Conservation (phyloP, 2,888 invertebrate genomes). For the Fragum sueziense region DNA sequence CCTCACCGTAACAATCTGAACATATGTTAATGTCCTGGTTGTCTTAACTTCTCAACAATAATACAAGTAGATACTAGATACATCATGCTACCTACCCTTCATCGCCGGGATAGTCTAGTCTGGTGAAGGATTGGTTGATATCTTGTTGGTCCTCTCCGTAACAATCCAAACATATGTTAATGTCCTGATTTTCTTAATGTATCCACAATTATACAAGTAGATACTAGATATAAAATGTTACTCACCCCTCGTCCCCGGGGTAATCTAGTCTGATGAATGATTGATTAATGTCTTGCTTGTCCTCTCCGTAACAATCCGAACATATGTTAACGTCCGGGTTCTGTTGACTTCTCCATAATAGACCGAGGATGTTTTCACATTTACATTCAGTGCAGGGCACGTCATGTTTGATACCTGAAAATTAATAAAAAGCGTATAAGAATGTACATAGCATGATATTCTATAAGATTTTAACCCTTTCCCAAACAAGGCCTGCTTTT, state of each 20-base stretch:
- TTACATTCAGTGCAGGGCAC: conserved; percentile 38
- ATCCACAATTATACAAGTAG: conserved; percentile 50
- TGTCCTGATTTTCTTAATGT: conserved; percentile 36
- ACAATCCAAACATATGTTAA: conserved; percentile 51
- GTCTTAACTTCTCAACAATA: conserved; percentile 44
- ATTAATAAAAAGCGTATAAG: too few relatives aligned
- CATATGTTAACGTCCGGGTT: conserved; percentile 43
- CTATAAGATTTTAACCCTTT: too few relatives aligned
- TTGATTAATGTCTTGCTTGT: conserved; percentile 48
- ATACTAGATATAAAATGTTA: too few relatives aligned
- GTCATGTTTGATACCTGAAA: conserved; percentile 49
- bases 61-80: conserved; percentile 40
- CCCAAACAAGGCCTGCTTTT: too few relatives aligned
- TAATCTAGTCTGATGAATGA: conserved; percentile 40
- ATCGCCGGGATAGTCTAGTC: conserved; percentile 30
- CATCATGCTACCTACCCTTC: conserved; percentile 53
- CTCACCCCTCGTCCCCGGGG: conserved; percentile 41
- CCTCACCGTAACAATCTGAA: conserved; percentile 50
- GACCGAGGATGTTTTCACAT: conserved; percentile 32
- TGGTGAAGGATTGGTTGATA: conserved; percentile 42
- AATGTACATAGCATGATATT: too few relatives aligned
- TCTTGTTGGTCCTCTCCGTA: conserved; percentile 52
- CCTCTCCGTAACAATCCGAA: conserved; percentile 50
- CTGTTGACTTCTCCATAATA: conserved; percentile 47
- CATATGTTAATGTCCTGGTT: conserved; percentile 43